Evolutionary conservation across 2,797 vertebrate species (phyloP).

Genomic region (Sphaeramia orbicularis): DNA sequence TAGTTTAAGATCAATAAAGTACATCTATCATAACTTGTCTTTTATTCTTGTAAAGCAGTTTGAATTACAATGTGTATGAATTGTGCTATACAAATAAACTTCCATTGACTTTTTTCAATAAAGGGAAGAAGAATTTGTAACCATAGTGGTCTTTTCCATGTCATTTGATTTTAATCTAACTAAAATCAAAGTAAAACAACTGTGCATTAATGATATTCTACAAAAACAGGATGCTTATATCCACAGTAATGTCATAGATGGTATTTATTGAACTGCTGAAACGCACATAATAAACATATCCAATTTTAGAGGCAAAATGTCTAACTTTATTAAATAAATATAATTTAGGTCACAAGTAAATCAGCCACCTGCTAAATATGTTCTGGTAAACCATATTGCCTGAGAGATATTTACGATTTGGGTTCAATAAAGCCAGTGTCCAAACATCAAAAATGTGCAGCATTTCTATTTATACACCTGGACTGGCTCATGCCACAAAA

Average conservation of each 20-base stretch:
- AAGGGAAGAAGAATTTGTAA: too few species aligned
- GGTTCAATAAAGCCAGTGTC: constrained; percentile 52
- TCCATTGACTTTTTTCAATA: too few species aligned
- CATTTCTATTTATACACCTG: constrained; percentile 45
- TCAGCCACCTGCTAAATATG: constrained; percentile 30
- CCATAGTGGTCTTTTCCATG: too few species aligned
- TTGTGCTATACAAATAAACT: too few species aligned
- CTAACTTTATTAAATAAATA: constrained; percentile 67
- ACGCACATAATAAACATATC: constrained; percentile 47
- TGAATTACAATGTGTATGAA: too few species aligned
- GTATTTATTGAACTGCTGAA: constrained; percentile 71
- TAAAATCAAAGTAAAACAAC: too few species aligned
- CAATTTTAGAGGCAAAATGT: constrained; percentile 53
- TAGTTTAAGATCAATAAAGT: too few species aligned
- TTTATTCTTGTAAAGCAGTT: too few species aligned
- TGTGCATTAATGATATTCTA: too few species aligned
- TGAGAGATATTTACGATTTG: constrained; percentile 66
- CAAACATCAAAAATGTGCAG: constrained; percentile 63
- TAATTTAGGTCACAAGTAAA: constrained; percentile 55
- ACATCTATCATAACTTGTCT: too few species aligned
- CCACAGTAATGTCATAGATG: background rate
- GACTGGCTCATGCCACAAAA: constrained; percentile 37
- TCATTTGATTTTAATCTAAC: too few species aligned
- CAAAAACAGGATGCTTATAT: too few species aligned
- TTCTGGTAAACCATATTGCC: constrained; percentile 60